Conservation (phyloP, 2,113 vertebrate species). For the human (Homo sapiens) region DNA sequence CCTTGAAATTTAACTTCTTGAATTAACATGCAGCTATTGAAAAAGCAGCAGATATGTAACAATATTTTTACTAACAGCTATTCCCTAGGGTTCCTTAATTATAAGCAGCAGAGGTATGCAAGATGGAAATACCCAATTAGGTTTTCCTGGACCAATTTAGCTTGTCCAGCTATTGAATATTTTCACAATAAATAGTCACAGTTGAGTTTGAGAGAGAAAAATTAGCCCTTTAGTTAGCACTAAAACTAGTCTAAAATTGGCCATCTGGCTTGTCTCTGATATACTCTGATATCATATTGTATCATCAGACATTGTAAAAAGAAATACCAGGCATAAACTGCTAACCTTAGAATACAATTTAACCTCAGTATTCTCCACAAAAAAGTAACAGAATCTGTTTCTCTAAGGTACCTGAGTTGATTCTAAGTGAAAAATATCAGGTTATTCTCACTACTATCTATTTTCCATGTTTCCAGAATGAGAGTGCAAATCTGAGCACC, state of each 20-base stretch:
- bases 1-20: constrained; percentile 53
- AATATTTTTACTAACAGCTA: constrained; percentile 63
- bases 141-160: constrained; percentile 59
- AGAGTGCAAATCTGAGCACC: neutral
- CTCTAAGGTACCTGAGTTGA: neutral
- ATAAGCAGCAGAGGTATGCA: constrained; percentile 47
- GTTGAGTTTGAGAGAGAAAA: constrained; percentile 57
- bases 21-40: constrained; percentile 28
- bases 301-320: constrained; percentile 44
- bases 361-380: neutral
- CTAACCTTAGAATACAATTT: neutral
- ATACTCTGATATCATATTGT: neutral
- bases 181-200: constrained; percentile 72
- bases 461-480: neutral
- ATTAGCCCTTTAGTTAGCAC: constrained; percentile 64
- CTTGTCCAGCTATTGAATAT: constrained; percentile 68
- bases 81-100: constrained; percentile 62
- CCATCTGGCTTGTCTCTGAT: constrained; percentile 57
- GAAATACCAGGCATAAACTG: neutral
- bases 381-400: neutral
- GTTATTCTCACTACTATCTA: neutral
- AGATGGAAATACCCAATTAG: constrained; percentile 64
- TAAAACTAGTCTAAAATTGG: constrained; percentile 60
- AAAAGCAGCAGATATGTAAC: constrained; percentile 55
- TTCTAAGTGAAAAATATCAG: neutral